These are phyloP conservation scores for Parnassius glacialis DNA, from an alignment of 2,888 invertebrate genomes.

Conservation along the genomic window DNA sequence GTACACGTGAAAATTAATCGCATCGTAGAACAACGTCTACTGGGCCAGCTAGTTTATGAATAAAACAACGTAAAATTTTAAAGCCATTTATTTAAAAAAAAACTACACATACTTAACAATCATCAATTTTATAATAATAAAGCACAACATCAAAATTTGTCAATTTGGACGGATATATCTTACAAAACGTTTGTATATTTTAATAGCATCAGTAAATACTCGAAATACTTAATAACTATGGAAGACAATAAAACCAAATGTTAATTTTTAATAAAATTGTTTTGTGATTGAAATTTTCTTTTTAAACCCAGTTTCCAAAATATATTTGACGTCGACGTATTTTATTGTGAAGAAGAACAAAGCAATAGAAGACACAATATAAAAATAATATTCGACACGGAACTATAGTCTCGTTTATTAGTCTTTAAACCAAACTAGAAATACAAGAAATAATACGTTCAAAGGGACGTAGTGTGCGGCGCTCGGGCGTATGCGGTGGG, in stretches of 20 bases:
- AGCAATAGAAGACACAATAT: neutral
- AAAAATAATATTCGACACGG: neutral
- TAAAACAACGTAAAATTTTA: slow-evolving; percentile 31
- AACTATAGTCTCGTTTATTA: no score
- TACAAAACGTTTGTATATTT: slow-evolving; percentile 29
- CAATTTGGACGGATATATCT: slow-evolving; percentile 64
- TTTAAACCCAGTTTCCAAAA: no score
- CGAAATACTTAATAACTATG: slow-evolving; percentile 15
- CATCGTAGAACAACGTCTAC: no score
- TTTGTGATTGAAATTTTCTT: no score
- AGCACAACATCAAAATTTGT: slow-evolving; percentile 65
- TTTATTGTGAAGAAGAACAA: no score
- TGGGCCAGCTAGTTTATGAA: neutral
- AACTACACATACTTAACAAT: slow-evolving; percentile 25
- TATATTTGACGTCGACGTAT: no score
- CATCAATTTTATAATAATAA: slow-evolving; percentile 38
- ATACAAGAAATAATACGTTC: slow-evolving; percentile 34
- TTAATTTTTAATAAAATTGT: no score
- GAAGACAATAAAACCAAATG: slow-evolving; percentile 8
- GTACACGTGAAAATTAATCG: no score
- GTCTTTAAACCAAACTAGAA: neutral
- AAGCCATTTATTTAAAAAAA: slow-evolving; percentile 20
- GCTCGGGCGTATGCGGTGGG: slow-evolving; percentile 96
- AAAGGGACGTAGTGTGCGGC: slow-evolving; percentile 94
- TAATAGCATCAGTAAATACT: neutral